These are phyloP conservation scores for Galaxea fascicularis DNA, from an alignment of 92 coral and sea anemone genomes.

Conservation along the genomic window DNA sequence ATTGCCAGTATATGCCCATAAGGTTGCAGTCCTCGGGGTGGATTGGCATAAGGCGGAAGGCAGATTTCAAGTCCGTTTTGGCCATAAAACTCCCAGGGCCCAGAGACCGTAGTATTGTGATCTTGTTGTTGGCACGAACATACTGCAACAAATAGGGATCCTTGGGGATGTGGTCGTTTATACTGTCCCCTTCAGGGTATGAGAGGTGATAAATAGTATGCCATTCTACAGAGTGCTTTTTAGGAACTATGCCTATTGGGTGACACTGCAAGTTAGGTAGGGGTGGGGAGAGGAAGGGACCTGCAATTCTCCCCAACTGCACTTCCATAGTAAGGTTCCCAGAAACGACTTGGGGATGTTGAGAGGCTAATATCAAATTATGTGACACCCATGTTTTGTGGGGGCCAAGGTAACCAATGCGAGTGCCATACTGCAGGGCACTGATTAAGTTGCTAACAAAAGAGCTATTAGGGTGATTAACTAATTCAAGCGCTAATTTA, in stretches of 20 bases:
- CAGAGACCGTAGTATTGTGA: conserved; percentile 35
- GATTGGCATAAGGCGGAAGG: conserved; percentile 61
- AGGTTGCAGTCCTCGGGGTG: conserved; percentile 65
- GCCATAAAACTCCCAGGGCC: conserved; percentile 69
- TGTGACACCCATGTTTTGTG: conserved; percentile 22
- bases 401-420: conserved; percentile 33
- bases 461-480: conserved; percentile 33
- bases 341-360: conserved; percentile 38
- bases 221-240: conserved; percentile 27
- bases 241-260: conserved; percentile 38
- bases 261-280: conserved; percentile 39
- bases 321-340: not conserved
- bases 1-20: conserved; percentile 66
- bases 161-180: conserved; percentile 64
- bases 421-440: conserved; percentile 28
- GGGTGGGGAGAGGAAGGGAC: conserved; percentile 39
- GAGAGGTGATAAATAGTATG: conserved; percentile 33
- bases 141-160: conserved; percentile 69
- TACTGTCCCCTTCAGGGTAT: conserved; percentile 66
- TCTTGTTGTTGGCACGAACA: conserved; percentile 59
- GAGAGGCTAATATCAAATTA: conserved; percentile 33
- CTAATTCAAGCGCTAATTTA: conserved; percentile 19
- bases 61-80: conserved; percentile 71
- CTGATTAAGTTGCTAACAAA: conserved; percentile 31
- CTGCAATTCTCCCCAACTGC: conserved; percentile 34